A percentile compares a stretch with the other conserved stretches of the same genome.
phyloP scores from a whole-genome alignment of 2,797 vertebrate genomes.

The Lutjanus campechanus region DNA sequence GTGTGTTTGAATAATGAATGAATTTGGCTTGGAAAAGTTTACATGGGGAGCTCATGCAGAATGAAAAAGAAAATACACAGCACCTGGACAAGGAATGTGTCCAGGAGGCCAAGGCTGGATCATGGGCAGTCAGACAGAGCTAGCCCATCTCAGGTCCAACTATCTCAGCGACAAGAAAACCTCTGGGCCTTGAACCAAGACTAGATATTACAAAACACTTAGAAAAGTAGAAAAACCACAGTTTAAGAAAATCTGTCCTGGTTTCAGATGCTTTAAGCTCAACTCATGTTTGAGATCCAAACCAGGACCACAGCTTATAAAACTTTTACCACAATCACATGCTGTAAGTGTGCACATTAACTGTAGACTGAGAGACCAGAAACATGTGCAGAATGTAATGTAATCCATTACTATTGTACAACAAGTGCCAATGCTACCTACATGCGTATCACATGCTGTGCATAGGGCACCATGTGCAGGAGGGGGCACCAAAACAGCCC shows the following conservation, averaged over 20 bases:
- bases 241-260: background rate
- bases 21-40: constrained; percentile 57
- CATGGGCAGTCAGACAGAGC: constrained; percentile 25
- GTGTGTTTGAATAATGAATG: constrained; percentile 69
- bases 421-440: background rate
- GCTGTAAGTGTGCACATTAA: constrained; percentile 11
- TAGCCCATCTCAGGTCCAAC: constrained; percentile 28
- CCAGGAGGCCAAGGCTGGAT: constrained; percentile 37
- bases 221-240: background rate
- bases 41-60: constrained; percentile 59
- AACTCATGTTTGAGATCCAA: constrained; percentile 13
- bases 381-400: background rate
- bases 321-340: constrained; percentile 4
- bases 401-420: background rate
- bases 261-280: constrained; percentile 14
- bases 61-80: constrained; percentile 80
- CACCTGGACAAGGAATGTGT: constrained; percentile 79
- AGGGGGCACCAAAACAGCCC: too few relatives aligned
- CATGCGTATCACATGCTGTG: too few relatives aligned
- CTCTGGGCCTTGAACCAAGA: constrained; percentile 40
- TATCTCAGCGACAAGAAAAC: constrained; percentile 40
- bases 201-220: constrained; percentile 2
- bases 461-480: too few relatives aligned
- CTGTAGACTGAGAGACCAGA: background rate
- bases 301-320: constrained; percentile 28